Evolutionary conservation across 2,888 invertebrate genomes (phyloP).

Genomic region (Horisme vitalbata): DNA sequence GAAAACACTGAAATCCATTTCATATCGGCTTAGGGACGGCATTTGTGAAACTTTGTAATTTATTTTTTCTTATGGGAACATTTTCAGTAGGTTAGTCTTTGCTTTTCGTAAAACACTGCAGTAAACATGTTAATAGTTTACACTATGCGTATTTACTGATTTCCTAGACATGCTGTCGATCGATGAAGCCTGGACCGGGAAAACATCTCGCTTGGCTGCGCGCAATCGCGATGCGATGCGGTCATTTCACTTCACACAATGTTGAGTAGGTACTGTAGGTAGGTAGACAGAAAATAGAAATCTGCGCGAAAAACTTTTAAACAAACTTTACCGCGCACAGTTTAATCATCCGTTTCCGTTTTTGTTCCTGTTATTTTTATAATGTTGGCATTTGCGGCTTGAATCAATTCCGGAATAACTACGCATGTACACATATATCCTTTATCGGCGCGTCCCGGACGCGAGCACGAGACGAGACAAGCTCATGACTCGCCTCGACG

Average conservation of each 20-base stretch:
- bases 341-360: conserved; percentile 12
- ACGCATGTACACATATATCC: too few species aligned
- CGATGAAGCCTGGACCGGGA: conserved; percentile 39
- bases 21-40: conserved; percentile 67
- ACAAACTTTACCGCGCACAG: conserved; percentile 21
- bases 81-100: background rate
- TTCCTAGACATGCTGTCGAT: conserved; percentile 30
- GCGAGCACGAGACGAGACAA: too few species aligned
- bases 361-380: background rate
- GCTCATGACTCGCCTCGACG: too few species aligned
- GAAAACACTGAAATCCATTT: conserved; percentile 68
- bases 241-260: too few species aligned
- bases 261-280: too few species aligned
- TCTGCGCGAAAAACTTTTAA: conserved; percentile 26
- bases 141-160: too few species aligned
- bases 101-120: conserved; percentile 24
- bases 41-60: conserved; percentile 48
- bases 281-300: conserved; percentile 34
- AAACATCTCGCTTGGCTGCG: conserved; percentile 33
- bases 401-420: too few species aligned
- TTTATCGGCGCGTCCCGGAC: too few species aligned
- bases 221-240: conserved; percentile 45
- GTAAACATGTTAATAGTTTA: too few species aligned
- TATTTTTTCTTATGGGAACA: conserved; percentile 13
- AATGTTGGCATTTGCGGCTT: conserved; percentile 10